Evolutionary conservation across 2,888 invertebrate species (phyloP).

Genomic region (Caenorhabditis sp.): DNA sequence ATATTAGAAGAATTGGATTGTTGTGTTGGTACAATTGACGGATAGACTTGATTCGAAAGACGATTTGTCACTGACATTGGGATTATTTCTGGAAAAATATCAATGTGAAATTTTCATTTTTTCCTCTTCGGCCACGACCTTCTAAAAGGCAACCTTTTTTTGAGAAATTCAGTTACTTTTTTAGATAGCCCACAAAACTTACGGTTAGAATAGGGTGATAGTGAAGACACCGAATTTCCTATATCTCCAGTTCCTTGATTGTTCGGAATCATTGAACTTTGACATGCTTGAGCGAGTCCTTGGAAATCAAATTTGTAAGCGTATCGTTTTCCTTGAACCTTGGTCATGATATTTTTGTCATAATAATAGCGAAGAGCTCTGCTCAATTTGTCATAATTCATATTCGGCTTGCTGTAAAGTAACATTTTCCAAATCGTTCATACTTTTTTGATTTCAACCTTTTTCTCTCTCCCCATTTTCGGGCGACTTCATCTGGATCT

Average conservation of each 20-base stretch:
- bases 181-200: background rate
- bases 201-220: conserved; percentile 42
- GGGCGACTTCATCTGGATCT: conserved; percentile 88
- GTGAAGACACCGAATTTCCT: conserved; percentile 32
- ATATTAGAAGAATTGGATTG: conserved; percentile 19
- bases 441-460: too few species aligned
- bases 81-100: conserved; percentile 19
- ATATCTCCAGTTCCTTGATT: conserved; percentile 34
- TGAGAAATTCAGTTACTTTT: too few species aligned
- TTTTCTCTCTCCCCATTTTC: conserved; percentile 92
- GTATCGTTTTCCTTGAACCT: conserved; percentile 93
- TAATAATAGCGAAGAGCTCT: conserved; percentile 92
- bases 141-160: too few species aligned
- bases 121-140: too few species aligned
- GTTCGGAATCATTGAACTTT: conserved; percentile 45
- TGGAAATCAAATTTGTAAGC: conserved; percentile 92
- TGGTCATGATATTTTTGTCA: conserved; percentile 97
- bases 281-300: conserved; percentile 64
- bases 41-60: conserved; percentile 16
- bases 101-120: background rate
- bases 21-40: conserved; percentile 16
- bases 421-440: too few species aligned
- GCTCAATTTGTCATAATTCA: conserved; percentile 96
- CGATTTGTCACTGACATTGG: conserved; percentile 22
- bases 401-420: conserved; percentile 82